Percentiles rank a stretch among this genome's conserved stretches.
These are phyloP conservation scores for Agonum fuliginosum DNA, from an alignment of 2,888 invertebrate genomes.

Conservation along the genomic window DNA sequence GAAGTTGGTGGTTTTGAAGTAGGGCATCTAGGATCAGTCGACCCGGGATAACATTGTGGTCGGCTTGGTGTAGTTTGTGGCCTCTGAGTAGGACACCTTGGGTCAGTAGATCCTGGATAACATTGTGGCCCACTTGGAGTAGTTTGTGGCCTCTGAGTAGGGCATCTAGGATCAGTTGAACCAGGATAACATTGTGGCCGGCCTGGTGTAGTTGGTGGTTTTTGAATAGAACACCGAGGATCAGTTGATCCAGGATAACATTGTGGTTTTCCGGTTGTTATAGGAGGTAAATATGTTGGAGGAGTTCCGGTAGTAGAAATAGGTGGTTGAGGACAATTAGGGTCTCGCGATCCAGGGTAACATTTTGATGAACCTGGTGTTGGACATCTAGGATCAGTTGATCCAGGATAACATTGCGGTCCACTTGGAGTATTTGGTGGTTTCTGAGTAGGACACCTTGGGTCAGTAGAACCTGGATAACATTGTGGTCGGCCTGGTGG, in stretches of 20 bases:
- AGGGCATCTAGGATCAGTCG: constrained; percentile 69
- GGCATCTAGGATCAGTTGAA: constrained; percentile 66
- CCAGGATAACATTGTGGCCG: constrained; percentile 72
- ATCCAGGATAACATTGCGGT: constrained; percentile 66
- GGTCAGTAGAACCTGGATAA: constrained; percentile 68
- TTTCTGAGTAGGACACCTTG: constrained; percentile 66
- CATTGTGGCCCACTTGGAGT: constrained; percentile 62
- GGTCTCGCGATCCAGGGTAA: constrained; percentile 65
- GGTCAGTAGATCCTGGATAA: constrained; percentile 68
- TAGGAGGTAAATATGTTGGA: constrained; percentile 28
- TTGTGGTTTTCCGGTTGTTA: constrained; percentile 66
- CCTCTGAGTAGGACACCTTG: constrained; percentile 65
- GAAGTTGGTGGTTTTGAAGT: constrained; percentile 62
- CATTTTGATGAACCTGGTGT: constrained; percentile 67
- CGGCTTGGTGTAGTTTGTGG: constrained; percentile 60
- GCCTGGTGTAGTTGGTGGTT: constrained; percentile 47
- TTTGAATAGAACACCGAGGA: constrained; percentile 60
- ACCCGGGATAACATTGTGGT: constrained; percentile 68
- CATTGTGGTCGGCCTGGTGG: constrained; percentile 61
- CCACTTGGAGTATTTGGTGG: constrained; percentile 61
- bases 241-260: constrained; percentile 63
- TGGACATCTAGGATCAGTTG: constrained; percentile 67
- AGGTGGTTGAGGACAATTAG: constrained; percentile 64
- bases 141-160: constrained; percentile 59
- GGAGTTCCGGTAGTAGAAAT: constrained; percentile 60